Percentiles rank a stretch among this genome's conserved stretches.
Evolutionary conservation across 2,888 invertebrate genomes (phyloP).

Genomic region (Onthophagus sagittarius): DNA sequence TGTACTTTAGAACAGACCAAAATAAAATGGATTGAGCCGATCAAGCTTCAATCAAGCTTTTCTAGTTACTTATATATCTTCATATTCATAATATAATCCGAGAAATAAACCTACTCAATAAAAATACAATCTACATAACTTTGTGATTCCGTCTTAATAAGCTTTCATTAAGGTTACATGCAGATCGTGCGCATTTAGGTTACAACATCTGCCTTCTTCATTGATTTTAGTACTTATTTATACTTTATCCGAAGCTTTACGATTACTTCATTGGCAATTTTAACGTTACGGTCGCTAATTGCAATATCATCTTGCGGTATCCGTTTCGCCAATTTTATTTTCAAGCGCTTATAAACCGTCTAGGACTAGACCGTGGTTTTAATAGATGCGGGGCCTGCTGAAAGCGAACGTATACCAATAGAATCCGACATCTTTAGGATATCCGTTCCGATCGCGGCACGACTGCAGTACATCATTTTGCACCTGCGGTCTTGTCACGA

Average conservation of each 20-base stretch:
- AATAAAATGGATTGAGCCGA: too few species aligned
- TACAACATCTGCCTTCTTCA: neutral
- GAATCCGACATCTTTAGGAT: conserved; percentile 27
- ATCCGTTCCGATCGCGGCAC: conserved; percentile 18
- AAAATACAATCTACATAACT: too few species aligned
- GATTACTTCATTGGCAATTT: neutral
- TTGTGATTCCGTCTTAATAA: too few species aligned
- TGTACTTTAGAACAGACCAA: too few species aligned
- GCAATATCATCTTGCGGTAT: neutral
- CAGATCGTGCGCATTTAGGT: neutral
- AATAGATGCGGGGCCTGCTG: conserved; percentile 26
- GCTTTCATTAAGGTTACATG: too few species aligned
- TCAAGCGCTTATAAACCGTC: neutral
- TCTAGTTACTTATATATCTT: too few species aligned
- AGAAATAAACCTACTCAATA: too few species aligned
- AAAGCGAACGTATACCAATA: conserved; percentile 13
- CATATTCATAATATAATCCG: too few species aligned
- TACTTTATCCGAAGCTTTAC: neutral
- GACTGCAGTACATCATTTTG: conserved; percentile 23
- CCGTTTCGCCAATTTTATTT: neutral
- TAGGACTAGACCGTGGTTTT: conserved; percentile 7
- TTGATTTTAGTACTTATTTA: conserved; percentile 8
- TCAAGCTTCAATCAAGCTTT: too few species aligned
- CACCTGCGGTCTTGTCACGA: conserved; percentile 18
- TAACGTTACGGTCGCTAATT: neutral